phyloP scores from a whole-genome alignment of 2,113 vertebrate genomes.

The Scytalopus superciliaris region DNA sequence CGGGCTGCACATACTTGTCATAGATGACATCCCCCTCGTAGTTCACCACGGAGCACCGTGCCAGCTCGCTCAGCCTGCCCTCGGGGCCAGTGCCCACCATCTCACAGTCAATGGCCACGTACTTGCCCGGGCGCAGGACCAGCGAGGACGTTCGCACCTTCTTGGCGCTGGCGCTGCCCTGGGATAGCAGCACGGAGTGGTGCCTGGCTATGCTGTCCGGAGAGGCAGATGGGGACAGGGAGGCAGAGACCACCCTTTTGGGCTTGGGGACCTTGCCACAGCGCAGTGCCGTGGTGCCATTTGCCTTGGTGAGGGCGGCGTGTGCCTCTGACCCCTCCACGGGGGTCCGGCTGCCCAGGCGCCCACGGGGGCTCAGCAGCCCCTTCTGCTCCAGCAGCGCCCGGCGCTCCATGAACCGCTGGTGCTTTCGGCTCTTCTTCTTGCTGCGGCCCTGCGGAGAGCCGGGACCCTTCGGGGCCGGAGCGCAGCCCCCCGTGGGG shows the following conservation, averaged over 20 bases:
- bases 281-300: rapidly evolving
- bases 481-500: rapidly evolving
- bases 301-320: rapidly evolving
- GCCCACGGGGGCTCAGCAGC: neutral
- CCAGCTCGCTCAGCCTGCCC: slow-evolving; percentile 83
- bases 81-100: slow-evolving; percentile 94
- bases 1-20: slow-evolving; percentile 85
- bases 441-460: neutral
- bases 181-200: neutral
- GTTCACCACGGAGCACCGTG: slow-evolving; percentile 89
- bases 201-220: neutral
- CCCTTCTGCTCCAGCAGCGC: slow-evolving; percentile 62
- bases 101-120: slow-evolving; percentile 93
- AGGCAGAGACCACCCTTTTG: rapidly evolving
- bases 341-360: rapidly evolving
- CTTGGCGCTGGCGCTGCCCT: slow-evolving; percentile 54
- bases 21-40: slow-evolving; percentile 87
- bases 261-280: neutral
- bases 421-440: slow-evolving; percentile 73
- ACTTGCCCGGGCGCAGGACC: slow-evolving; percentile 21
- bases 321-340: rapidly evolving
- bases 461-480: neutral
- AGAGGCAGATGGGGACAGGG: neutral
- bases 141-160: slow-evolving; percentile 13
- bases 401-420: slow-evolving; percentile 70